Conservation (phyloP, 1,140 invertebrate species). For the Halesus radiatus region DNA sequence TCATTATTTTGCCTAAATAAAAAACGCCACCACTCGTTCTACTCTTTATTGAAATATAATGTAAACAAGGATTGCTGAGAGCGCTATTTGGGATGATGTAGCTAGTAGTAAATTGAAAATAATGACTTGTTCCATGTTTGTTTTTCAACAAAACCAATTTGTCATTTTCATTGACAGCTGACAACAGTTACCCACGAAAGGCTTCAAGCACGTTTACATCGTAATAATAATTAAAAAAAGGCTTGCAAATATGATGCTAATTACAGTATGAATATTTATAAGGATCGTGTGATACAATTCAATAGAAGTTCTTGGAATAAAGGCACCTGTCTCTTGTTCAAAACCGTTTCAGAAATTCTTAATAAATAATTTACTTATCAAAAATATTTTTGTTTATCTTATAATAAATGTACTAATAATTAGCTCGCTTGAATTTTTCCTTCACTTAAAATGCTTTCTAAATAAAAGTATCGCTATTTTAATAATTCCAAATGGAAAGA, state of each 20-base stretch:
- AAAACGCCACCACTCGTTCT: too few species aligned
- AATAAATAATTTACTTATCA: too few species aligned
- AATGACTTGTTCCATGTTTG: constrained; percentile 5
- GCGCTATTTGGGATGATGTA: background rate
- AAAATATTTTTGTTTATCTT: too few species aligned
- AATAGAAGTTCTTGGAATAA: background rate
- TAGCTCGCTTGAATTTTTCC: too few species aligned
- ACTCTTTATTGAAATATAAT: too few species aligned
- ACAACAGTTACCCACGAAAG: constrained; percentile 7
- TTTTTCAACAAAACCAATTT: constrained; percentile 30
- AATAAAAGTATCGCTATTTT: background rate
- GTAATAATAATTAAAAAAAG: background rate
- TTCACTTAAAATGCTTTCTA: too few species aligned
- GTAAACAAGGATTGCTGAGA: too few species aligned
- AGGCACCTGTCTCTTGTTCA: too few species aligned
- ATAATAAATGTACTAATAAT: too few species aligned
- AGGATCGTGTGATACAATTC: background rate
- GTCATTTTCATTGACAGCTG: constrained; percentile 32
- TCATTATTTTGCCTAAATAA: too few species aligned
- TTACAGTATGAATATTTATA: background rate
- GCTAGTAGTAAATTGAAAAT: constrained; percentile 13
- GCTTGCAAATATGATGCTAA: background rate
- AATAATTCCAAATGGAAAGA: background rate
- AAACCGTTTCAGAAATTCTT: too few species aligned
- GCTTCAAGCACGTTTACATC: background rate